These are phyloP conservation scores for Cercocebus atys DNA, from an alignment of 2,113 vertebrate genomes.

Conservation along the genomic window DNA sequence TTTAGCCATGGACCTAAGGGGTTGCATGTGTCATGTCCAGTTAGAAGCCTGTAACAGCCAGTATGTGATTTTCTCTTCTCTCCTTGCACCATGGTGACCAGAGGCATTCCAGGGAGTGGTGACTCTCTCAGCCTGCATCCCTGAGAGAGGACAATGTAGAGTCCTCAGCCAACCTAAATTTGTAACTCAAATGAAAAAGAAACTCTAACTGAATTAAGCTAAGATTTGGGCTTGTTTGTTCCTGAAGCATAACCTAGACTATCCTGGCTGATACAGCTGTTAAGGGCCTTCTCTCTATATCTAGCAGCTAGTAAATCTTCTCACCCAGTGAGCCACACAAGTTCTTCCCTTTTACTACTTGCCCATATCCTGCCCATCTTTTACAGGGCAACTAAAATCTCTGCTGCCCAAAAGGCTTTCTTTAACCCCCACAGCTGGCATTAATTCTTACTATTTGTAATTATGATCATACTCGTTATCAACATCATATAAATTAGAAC, in stretches of 20 bases:
- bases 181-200: neutral
- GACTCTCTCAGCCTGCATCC: neutral
- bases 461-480: neutral
- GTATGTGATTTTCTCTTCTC: neutral
- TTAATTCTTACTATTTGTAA: neutral
- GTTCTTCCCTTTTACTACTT: neutral
- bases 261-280: neutral
- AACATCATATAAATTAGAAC: neutral
- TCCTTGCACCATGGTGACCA: neutral
- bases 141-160: neutral
- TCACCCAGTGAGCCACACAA: neutral
- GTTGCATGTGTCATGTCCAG: neutral
- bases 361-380: neutral
- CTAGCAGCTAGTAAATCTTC: neutral
- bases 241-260: neutral
- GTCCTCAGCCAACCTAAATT: neutral
- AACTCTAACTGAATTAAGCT: neutral
- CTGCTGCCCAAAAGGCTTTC: neutral
- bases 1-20: neutral
- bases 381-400: neutral
- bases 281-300: neutral
- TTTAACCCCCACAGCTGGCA: neutral
- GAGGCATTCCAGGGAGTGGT: neutral
- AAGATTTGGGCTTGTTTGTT: neutral
- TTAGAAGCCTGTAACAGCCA: neutral